A percentile compares a stretch with the other conserved stretches of the same genome.
Conservation (phyloP, 2,797 vertebrate species). For the Myripristis jacobus region DNA sequence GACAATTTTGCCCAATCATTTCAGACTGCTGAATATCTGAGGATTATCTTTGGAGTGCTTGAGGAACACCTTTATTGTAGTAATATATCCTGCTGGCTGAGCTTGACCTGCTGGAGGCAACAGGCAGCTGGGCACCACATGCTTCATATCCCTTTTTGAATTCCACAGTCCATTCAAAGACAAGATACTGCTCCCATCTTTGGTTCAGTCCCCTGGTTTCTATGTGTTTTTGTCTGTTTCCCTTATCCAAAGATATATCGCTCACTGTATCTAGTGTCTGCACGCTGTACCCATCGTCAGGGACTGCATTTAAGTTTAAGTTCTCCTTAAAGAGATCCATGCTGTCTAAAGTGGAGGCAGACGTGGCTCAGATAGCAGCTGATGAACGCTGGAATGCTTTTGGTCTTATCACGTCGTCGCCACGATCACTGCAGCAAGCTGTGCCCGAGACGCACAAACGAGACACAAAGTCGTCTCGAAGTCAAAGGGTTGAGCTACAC, state of each 20-base stretch:
- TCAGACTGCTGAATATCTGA: slow-evolving; percentile 24
- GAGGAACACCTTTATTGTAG: slow-evolving; percentile 41
- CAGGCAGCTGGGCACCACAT: slow-evolving; percentile 78
- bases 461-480: slow-evolving; percentile 46
- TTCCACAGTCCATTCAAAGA: slow-evolving; percentile 49
- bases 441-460: slow-evolving; percentile 29
- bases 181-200: slow-evolving; percentile 54
- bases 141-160: slow-evolving; percentile 50
- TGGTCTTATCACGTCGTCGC: slow-evolving; percentile 70
- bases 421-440: slow-evolving; percentile 44
- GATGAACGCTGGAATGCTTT: slow-evolving; percentile 70
- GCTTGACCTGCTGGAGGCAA: slow-evolving; percentile 46
- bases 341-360: slow-evolving; percentile 70
- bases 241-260: slow-evolving; percentile 59
- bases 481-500: slow-evolving; percentile 21
- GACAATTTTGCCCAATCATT: not conserved
- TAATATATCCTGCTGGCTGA: slow-evolving; percentile 44
- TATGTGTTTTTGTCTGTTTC: slow-evolving; percentile 44
- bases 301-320: slow-evolving; percentile 54
- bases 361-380: slow-evolving; percentile 55
- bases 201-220: slow-evolving; percentile 42
- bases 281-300: slow-evolving; percentile 51
- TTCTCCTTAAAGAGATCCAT: slow-evolving; percentile 57
- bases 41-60: slow-evolving; percentile 12
- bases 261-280: slow-evolving; percentile 40